Percentiles rank a stretch among this genome's conserved stretches.
Evolutionary conservation across 2,797 vertebrate genomes (phyloP).

Genomic region (Anniella stebbinsi): DNA sequence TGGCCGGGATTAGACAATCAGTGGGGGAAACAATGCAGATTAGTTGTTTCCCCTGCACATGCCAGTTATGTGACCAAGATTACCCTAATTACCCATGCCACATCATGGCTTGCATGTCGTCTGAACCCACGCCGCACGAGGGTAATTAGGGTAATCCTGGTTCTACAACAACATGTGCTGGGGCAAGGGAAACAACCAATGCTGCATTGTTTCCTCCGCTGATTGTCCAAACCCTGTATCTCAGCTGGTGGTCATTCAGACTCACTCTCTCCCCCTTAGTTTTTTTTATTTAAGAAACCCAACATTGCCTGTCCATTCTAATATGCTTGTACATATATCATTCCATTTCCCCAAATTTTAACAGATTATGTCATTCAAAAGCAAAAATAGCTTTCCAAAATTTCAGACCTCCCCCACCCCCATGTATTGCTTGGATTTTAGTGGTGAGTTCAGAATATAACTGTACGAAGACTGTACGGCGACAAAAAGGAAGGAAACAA

Average conservation of each 20-base stretch:
- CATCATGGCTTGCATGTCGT: too few relatives aligned
- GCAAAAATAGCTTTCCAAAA: not conserved
- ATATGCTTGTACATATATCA: not conserved
- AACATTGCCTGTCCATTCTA: not conserved
- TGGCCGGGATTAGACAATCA: too few relatives aligned
- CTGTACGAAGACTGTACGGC: not conserved
- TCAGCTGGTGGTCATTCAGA: not conserved
- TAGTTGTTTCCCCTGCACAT: too few relatives aligned
- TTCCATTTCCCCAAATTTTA: not conserved
- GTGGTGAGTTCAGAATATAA: not conserved
- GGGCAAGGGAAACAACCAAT: too few relatives aligned
- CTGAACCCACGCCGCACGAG: too few relatives aligned
- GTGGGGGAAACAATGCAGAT: too few relatives aligned
- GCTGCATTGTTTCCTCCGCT: too few relatives aligned
- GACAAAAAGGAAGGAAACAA: not conserved
- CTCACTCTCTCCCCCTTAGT: too few relatives aligned
- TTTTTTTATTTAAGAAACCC: not conserved
- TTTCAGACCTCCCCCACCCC: not conserved
- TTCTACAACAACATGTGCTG: too few relatives aligned
- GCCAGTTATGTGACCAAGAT: too few relatives aligned
- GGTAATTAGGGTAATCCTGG: too few relatives aligned
- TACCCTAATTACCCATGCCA: too few relatives aligned
- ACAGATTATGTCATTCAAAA: not conserved
- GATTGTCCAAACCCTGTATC: not conserved
- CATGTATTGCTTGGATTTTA: not conserved